These are phyloP conservation scores for Xyrichtys novacula DNA, from an alignment of 2,797 vertebrate genomes.

Conservation along the genomic window DNA sequence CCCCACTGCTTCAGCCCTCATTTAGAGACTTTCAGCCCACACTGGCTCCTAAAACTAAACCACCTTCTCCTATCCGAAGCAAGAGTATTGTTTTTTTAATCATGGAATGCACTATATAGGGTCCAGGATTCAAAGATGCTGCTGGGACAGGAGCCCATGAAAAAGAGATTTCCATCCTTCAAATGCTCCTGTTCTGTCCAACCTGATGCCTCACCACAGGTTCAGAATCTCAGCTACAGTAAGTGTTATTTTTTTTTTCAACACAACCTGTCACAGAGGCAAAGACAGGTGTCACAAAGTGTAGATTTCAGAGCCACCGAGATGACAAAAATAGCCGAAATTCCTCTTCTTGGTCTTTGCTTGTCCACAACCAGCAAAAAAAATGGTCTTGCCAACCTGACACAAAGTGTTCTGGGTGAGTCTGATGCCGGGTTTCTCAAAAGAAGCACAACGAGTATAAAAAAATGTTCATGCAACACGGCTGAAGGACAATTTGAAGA, in stretches of 20 bases:
- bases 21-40: conserved; percentile 67
- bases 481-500: conserved; percentile 22
- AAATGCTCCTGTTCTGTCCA: conserved; percentile 20
- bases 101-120: conserved; percentile 23
- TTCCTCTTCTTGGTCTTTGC: conserved; percentile 14
- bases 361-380: conserved; percentile 48
- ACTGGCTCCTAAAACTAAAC: conserved; percentile 60
- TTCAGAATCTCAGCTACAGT: conserved; percentile 33
- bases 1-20: conserved; percentile 48
- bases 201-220: conserved; percentile 14
- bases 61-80: conserved; percentile 33
- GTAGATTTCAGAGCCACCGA: conserved; percentile 12
- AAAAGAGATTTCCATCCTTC: conserved; percentile 19
- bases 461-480: conserved; percentile 26
- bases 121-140: conserved; percentile 34
- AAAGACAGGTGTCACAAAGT: conserved; percentile 21
- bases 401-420: conserved; percentile 36
- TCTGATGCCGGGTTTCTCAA: conserved; percentile 23
- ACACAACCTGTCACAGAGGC: conserved; percentile 24
- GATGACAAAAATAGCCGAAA: conserved; percentile 15
- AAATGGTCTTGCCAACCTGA: conserved; percentile 31
- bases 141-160: conserved; percentile 28
- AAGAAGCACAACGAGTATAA: conserved; percentile 34
- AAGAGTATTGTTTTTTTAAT: conserved; percentile 51
- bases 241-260: conserved; percentile 77